A percentile compares a stretch with the other conserved stretches of the same genome.
phyloP scores from a whole-genome alignment of 1,140 invertebrate species.

The Metaphire vulgaris region DNA sequence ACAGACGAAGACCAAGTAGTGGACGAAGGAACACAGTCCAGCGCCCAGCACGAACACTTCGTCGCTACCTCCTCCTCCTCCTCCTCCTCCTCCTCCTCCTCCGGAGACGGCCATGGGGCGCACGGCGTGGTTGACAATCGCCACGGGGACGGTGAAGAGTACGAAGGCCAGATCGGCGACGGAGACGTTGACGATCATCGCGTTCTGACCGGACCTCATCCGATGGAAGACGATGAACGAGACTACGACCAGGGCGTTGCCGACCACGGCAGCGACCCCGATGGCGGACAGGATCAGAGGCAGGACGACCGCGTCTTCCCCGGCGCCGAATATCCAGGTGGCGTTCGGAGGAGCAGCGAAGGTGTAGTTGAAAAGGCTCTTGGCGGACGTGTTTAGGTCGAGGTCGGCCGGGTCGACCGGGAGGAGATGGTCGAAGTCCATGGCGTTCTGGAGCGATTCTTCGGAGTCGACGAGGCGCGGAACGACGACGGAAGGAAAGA shows the following conservation, averaged over 20 bases:
- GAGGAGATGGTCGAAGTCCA: conserved; percentile 6
- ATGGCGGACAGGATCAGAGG: conserved; percentile 17
- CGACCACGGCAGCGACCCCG: conserved; percentile 12
- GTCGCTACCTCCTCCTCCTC: background rate
- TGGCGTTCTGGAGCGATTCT: background rate
- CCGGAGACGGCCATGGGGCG: too few species aligned
- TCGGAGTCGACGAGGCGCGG: background rate
- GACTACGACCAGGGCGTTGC: conserved; percentile 20
- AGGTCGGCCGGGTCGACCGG: background rate
- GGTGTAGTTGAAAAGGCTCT: background rate
- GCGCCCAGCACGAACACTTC: background rate
- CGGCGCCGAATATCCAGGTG: conserved; percentile 21
- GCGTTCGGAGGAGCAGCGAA: conserved; percentile 1
- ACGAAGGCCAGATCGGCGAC: conserved; percentile 24
- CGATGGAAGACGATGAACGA: conserved; percentile 12
- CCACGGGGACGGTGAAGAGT: conserved; percentile 4
- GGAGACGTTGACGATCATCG: conserved; percentile 28
- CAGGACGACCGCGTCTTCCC: conserved; percentile 16
- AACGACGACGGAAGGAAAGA: background rate
- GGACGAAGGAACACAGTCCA: conserved; percentile 17
- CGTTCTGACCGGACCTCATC: conserved; percentile 29
- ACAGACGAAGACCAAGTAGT: conserved; percentile 27
- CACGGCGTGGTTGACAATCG: conserved; percentile 18
- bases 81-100: too few species aligned
- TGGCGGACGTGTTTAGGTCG: background rate